phyloP scores from a whole-genome alignment of 2,797 vertebrate genomes.

The Pantherophis alleghaniensis region DNA sequence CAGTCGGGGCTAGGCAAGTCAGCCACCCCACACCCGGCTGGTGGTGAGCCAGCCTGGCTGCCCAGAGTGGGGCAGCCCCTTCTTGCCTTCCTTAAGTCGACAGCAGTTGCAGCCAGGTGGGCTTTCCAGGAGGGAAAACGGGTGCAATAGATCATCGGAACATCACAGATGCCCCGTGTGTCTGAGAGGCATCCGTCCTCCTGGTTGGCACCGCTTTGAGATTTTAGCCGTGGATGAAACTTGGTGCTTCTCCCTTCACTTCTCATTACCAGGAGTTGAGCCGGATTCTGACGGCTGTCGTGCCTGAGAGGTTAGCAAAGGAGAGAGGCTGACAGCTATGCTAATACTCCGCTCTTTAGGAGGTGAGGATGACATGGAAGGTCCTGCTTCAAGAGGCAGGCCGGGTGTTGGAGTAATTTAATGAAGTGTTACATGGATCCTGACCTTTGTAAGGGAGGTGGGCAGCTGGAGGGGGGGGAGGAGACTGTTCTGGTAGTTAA shows the following conservation, averaged over 20 bases:
- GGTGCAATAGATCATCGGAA: background rate
- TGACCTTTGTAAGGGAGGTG: constrained; percentile 55
- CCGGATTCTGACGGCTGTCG: constrained; percentile 35
- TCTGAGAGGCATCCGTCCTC: background rate
- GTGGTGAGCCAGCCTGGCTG: background rate
- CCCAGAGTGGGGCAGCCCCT: background rate
- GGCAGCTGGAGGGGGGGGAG: background rate
- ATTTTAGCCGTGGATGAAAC: background rate
- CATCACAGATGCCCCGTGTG: background rate
- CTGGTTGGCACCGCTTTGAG: background rate
- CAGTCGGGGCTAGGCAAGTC: too few relatives aligned
- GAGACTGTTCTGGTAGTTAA: constrained; percentile 40
- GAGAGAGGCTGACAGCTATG: constrained; percentile 51
- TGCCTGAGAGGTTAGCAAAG: constrained; percentile 32
- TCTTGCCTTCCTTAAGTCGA: background rate
- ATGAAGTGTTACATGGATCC: constrained; percentile 58
- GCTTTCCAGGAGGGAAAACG: background rate
- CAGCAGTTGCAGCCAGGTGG: background rate
- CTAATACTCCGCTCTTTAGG: constrained; percentile 37
- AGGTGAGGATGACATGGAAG: constrained; percentile 57
- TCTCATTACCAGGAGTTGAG: constrained; percentile 33
- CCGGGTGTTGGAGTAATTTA: constrained; percentile 51
- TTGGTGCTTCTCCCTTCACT: background rate
- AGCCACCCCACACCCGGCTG: too few relatives aligned
- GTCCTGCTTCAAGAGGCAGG: constrained; percentile 60